phyloP scores from a whole-genome alignment of 2,888 invertebrate genomes.

The Lepetodrilus schrolli region DNA sequence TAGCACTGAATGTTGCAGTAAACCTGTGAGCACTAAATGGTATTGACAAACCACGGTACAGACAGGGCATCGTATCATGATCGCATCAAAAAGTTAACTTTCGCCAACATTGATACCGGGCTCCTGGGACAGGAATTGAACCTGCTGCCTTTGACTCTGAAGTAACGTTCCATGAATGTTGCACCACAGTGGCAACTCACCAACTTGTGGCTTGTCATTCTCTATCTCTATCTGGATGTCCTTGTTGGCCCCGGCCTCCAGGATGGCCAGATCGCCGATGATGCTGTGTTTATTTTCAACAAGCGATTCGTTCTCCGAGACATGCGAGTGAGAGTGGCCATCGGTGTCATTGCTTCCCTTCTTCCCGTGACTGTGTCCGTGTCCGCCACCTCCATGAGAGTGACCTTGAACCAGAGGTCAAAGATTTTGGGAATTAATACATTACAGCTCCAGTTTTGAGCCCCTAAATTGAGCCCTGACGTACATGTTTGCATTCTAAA shows the following conservation, averaged over 20 bases:
- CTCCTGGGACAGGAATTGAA: no score
- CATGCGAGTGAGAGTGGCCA: constrained; percentile 37
- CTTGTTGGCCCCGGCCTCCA: background rate
- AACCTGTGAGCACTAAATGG: no score
- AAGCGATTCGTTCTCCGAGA: background rate
- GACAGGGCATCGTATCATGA: no score
- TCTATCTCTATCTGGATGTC: constrained; percentile 20
- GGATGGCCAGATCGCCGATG: background rate
- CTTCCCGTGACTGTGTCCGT: constrained; percentile 64
- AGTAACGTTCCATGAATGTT: no score
- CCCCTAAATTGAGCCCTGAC: no score
- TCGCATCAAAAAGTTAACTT: no score
- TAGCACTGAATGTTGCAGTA: no score
- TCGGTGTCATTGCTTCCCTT: constrained; percentile 52
- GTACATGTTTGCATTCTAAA: no score
- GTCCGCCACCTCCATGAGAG: constrained; percentile 49
- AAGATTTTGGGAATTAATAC: background rate
- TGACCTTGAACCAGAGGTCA: constrained; percentile 34
- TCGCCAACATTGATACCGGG: no score
- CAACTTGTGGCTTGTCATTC: constrained; percentile 32
- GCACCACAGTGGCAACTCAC: no score
- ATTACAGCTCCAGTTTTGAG: background rate
- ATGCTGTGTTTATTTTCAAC: constrained; percentile 39
- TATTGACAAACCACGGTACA: no score
- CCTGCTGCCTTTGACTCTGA: no score